Percentiles rank a stretch among this genome's conserved stretches.
phyloP scores from a whole-genome alignment of 2,888 invertebrate species.

The Ichneumoninae sp. region DNA sequence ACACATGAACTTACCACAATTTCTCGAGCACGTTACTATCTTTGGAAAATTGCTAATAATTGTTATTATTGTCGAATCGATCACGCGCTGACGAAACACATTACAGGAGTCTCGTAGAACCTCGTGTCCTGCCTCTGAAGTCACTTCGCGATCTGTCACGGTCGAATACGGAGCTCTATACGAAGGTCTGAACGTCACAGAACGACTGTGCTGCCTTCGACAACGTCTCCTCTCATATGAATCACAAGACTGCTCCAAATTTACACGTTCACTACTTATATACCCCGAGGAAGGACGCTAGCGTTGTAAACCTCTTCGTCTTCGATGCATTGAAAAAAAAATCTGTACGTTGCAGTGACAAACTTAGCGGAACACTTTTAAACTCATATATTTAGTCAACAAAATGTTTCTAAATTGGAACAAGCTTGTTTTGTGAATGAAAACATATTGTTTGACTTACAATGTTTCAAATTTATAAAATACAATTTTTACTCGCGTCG shows the following conservation, averaged over 20 bases:
- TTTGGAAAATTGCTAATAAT: neutral
- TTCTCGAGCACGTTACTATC: slow-evolving; percentile 47
- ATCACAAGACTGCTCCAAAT: slow-evolving; percentile 22
- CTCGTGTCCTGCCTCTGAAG: slow-evolving; percentile 48
- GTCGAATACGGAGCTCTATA: slow-evolving; percentile 37
- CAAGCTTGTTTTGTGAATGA: no score
- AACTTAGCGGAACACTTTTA: no score
- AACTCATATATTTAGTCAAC: neutral
- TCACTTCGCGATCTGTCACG: slow-evolving; percentile 45
- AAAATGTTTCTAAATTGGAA: neutral
- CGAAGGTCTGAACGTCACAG: slow-evolving; percentile 34
- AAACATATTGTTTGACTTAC: no score
- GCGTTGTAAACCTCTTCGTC: neutral
- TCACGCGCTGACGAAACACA: slow-evolving; percentile 43
- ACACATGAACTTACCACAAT: slow-evolving; percentile 46
- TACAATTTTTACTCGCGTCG: neutral
- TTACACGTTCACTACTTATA: slow-evolving; percentile 7
- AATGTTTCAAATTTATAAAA: neutral
- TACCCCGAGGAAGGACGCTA: neutral
- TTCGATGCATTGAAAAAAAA: neutral
- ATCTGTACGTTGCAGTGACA: neutral
- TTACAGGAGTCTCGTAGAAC: slow-evolving; percentile 16
- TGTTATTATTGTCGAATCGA: slow-evolving; percentile 31
- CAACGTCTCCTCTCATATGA: neutral
- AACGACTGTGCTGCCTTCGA: slow-evolving; percentile 46